Base-by-base conservation (phyloP, 2,113 vertebrate species). In the Ariopsis seemanni region DNA sequence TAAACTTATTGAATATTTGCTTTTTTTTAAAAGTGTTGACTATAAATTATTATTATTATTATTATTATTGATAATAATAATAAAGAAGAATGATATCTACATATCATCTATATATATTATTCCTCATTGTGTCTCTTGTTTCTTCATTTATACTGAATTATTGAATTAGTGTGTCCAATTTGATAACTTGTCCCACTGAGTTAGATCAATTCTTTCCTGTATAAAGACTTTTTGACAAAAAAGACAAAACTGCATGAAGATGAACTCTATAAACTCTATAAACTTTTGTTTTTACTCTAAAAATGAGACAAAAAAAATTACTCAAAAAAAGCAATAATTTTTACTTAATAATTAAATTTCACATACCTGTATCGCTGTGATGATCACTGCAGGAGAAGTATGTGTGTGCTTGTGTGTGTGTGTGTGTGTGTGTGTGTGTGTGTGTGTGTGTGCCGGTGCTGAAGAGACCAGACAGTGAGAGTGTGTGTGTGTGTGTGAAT, bases 381-480 rank as follows among this genome's bases (percentile, higher is more conserved):
- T 55, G 22, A 78, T 50, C 75, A 27, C 25, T 1, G 55, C 55
- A 34, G 53, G n/a, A 58, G 55, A 10, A 27, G 27, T n/a, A 15
- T 27, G 77, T 57, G 14, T 30, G 53, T 34, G 53, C 15, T 12
- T 57, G 25, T 57, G 75, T 8, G 53, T 57, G 77, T 52, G 74
- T n/a, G 53, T 34, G 77, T 34, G 53, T 58, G 52, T 58, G 53
- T 34, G 77, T 27, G 77, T 17, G 25, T 27, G 14, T 27, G 48
- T n/a, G 75, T 53, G 74, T 53, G 50, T 63, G 84, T 34, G 79
- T 71, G 81, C 60, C 7, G 58, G 50, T 74, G 86, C 78, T 85
- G 84, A 82, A 69, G 77, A 82, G 85, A 86, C n/a, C 55, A 80
- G 78, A 80, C n/a, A 30, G 55, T 57, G n/a, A 34, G n/a, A 2